Conservation (phyloP, 2,888 invertebrate genomes). For the Opisthograptis luteolata region DNA sequence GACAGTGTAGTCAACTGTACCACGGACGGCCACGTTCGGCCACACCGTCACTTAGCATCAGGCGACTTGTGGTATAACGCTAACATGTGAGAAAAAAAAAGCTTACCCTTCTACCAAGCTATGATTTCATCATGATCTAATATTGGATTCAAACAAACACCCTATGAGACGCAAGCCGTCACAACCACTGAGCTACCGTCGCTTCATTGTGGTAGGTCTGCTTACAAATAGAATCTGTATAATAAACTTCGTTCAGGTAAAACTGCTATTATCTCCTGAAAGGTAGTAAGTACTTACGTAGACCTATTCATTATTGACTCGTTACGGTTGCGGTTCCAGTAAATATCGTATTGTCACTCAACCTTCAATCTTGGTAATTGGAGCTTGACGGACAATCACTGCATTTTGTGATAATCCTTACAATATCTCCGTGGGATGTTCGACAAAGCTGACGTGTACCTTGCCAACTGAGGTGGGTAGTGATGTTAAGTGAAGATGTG, state of each 20-base stretch:
- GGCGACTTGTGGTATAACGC: too few relatives aligned
- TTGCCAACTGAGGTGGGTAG: not conserved
- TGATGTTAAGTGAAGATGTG: too few relatives aligned
- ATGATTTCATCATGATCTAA: too few relatives aligned
- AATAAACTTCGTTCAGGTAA: not conserved
- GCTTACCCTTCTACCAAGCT: too few relatives aligned
- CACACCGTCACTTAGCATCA: too few relatives aligned
- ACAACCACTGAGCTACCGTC: too few relatives aligned
- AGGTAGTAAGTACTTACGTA: not conserved
- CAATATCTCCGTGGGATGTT: constrained; percentile 1
- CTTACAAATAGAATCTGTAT: not conserved
- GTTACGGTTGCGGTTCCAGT: constrained; percentile 49
- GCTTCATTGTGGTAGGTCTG: not conserved
- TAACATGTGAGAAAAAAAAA: too few relatives aligned
- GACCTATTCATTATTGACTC: constrained; percentile 26
- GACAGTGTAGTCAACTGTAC: too few relatives aligned
- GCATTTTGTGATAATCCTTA: not conserved
- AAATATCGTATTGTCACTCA: constrained; percentile 42
- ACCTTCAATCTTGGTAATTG: constrained; percentile 46
- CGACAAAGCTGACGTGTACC: too few relatives aligned
- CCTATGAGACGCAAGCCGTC: too few relatives aligned
- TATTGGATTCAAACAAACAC: too few relatives aligned
- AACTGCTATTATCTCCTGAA: constrained; percentile 17
- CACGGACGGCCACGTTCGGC: too few relatives aligned
- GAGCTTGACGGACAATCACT: constrained; percentile 39